Evolutionary conservation across 2,888 invertebrate genomes (phyloP).

Genomic region (Bembecia ichneumoniformis): DNA sequence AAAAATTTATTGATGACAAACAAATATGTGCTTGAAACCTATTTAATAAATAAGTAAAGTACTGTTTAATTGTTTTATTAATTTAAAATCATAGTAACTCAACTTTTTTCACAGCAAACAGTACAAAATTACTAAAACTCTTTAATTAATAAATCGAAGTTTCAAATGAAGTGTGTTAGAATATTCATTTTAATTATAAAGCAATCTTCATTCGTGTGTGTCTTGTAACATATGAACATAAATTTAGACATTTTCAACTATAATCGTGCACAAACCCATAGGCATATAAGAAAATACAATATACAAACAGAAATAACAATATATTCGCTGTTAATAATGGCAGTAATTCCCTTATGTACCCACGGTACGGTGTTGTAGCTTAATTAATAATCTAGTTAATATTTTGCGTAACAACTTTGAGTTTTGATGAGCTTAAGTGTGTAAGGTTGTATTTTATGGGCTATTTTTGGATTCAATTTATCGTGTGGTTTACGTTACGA

Average conservation of each 20-base stretch:
- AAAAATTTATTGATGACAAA: too few relatives aligned
- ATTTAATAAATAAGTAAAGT: too few relatives aligned
- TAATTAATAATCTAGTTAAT: background rate
- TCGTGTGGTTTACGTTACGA: too few relatives aligned
- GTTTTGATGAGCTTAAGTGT: background rate
- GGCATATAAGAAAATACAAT: background rate
- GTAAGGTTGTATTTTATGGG: background rate
- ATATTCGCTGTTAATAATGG: slow-evolving; percentile 13
- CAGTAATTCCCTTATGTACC: slow-evolving; percentile 8
- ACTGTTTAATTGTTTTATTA: too few relatives aligned
- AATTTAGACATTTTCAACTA: slow-evolving; percentile 34
- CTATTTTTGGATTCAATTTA: too few relatives aligned
- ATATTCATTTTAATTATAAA: slow-evolving; percentile 20
- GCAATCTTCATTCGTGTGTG: slow-evolving; percentile 39
- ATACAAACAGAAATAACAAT: background rate
- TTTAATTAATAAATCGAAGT: too few relatives aligned
- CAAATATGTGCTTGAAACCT: too few relatives aligned
- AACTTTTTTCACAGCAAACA: too few relatives aligned
- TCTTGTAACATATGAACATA: slow-evolving; percentile 32
- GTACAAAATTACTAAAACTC: too few relatives aligned
- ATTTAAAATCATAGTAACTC: too few relatives aligned
- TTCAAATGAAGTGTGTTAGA: too few relatives aligned
- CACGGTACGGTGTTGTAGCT: background rate
- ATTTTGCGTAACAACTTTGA: background rate
- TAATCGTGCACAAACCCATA: slow-evolving; percentile 10